phyloP scores from a whole-genome alignment of 2,797 vertebrate genomes.

The Diglossa cyanea region DNA sequence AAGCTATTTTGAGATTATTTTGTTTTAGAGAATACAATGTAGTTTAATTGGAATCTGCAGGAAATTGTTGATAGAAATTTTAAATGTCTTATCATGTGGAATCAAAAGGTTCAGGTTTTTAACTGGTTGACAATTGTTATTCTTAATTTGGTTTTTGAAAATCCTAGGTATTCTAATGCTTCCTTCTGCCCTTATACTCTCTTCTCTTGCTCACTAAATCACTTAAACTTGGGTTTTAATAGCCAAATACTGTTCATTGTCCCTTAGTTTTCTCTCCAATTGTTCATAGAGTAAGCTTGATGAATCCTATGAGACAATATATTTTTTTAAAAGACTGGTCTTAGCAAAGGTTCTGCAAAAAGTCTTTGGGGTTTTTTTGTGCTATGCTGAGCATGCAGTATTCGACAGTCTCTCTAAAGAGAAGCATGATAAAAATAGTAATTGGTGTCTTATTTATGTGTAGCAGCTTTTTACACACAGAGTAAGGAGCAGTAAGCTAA shows the following conservation, averaged over 20 bases:
- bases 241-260: background rate
- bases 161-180: background rate
- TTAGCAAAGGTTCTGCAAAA: background rate
- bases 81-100: background rate
- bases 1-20: background rate
- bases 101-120: background rate
- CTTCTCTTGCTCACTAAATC: background rate
- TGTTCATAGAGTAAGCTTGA: background rate
- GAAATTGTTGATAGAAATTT: background rate
- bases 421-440: slow-evolving; percentile 34
- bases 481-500: background rate
- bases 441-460: background rate
- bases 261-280: background rate
- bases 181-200: background rate
- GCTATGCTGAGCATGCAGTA: background rate
- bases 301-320: background rate
- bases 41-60: background rate
- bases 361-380: background rate
- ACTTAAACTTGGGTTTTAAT: background rate
- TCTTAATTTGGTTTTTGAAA: background rate
- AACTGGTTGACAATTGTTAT: background rate
- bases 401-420: background rate
- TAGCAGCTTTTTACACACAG: background rate
- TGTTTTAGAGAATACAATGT: background rate
- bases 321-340: background rate